Base-by-base conservation (phyloP, 2,113 vertebrate species). In the Xiphophorus couchianus region DNA sequence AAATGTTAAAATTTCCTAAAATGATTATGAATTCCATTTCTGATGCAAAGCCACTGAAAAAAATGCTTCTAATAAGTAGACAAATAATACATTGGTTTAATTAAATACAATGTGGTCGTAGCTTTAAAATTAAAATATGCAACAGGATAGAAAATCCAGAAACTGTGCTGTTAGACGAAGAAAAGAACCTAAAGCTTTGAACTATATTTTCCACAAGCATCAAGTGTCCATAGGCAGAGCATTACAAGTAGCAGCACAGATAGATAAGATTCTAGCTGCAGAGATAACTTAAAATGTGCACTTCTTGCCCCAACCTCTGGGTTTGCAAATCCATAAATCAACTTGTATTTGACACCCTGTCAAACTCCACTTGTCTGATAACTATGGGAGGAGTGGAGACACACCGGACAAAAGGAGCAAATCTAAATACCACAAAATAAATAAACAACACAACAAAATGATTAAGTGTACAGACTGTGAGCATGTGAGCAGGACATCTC, bases 391-490 rank as follows among this genome's bases (percentile, higher is more conserved):
- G 74, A 58, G 39, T 10, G 3, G 62, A 64, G 22, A 0, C 10
- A 17, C 37, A 27, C 62, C 63, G 31, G 1, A 29, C 64, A 60
- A 76, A 58, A 0, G 0, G 3, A 69, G 62, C 60, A 62, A 67
- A 14, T 3, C 72, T 11, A 76, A 9, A 29, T 37, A 11, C 35
- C 35, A 72, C 14, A 19, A 51, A 44, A 44, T 7, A 19, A 51
- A 19, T 35, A 35, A 35, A 35, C 10, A 35, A 35, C 1, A 25
- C 17, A 25, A 82, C 84, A 88, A 66, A 5, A 93, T 94, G 91
- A 90, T 93, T 63, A 81, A 85, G 30, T 94, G 92, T 90, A 84
- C 93, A 84, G 87, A 91, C 25, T 79, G 76, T 1, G 91, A 94
- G 83, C 88, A 84, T 29, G 71, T 81, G 71, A 91, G 94, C 82